These are phyloP conservation scores for Stenodera caucasica DNA, from an alignment of 2,888 invertebrate species.

Conservation along the genomic window DNA sequence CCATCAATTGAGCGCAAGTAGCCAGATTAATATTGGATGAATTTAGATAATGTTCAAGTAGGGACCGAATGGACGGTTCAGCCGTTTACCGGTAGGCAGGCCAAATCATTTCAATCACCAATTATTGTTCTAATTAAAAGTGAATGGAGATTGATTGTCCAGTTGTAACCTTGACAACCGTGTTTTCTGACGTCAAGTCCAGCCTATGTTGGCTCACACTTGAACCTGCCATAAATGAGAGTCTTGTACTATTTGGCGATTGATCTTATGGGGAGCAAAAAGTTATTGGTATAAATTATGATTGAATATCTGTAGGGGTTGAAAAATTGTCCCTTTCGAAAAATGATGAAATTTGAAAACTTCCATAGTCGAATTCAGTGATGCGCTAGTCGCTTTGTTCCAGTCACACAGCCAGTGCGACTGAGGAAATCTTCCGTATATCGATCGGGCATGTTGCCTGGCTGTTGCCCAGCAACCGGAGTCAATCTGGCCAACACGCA, in stretches of 20 bases:
- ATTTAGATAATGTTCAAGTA: too few species aligned
- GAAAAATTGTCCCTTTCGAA: not conserved
- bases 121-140: too few species aligned
- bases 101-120: too few species aligned
- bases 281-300: not conserved
- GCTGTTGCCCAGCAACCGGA: constrained; percentile 62
- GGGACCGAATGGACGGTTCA: too few species aligned
- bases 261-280: too few species aligned
- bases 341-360: constrained; percentile 28
- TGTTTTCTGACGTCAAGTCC: too few species aligned
- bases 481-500: constrained; percentile 60
- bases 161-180: too few species aligned
- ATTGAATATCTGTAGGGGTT: not conserved
- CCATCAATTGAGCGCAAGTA: constrained; percentile 6
- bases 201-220: too few species aligned
- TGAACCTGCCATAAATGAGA: too few species aligned
- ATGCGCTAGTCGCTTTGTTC: constrained; percentile 36
- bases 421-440: constrained; percentile 57
- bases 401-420: constrained; percentile 44
- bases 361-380: constrained; percentile 35
- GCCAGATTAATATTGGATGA: not conserved
- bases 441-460: constrained; percentile 56
- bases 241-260: too few species aligned
- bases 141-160: too few species aligned
- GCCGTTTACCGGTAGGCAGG: too few species aligned